Evolutionary conservation across 2,888 invertebrate genomes (phyloP), one percentile per base, ranked within the genome.

Genomic region (Serripes groenlandicus): DNA sequence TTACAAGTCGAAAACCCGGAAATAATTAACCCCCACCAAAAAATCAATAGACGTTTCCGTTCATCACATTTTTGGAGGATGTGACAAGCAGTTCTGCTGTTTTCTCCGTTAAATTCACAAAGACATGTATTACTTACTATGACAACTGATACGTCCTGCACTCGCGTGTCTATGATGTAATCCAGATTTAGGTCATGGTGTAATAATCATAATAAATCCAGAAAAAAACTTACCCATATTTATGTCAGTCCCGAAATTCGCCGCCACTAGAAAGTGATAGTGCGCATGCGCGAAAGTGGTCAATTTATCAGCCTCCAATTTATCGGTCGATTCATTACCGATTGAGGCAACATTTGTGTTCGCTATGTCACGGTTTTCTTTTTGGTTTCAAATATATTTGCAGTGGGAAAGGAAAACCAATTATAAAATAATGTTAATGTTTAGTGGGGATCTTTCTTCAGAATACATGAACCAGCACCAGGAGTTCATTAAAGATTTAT

Each of bases 201-300:
- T 42, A 28, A 66, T 66, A 66, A 66, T n/a, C 66, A 66, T 66
- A 66, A 52, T 52, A 34, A 60, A 74, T 56, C 35, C 37, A 58
- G 42, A 56, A 42, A 52, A 62, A 71, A 82, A 75, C 75, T 75
- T 83, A 83, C 82, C 82, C 82, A 83, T 83, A 73, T 83, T 75
- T 78, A 56, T 26, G 37, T 42, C 42, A 75, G 71, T 70, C 58
- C 68, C 68, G 49, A 75, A 78, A 34, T 68, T 72, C 75, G 75
- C 82, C 78, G 82, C 82, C 82, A 83, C 71, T 26, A 72, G 37
- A 68, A 28, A 42, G 21, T 62, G 11, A n/a, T 35, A 60, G 34
- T 60, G 52, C 82, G 82, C 82, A 83, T 83, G 82, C 82, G 82
- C 78, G 66, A 30, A 54, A 49, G 21, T n/a, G 30, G n/a, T 74